phyloP scores from a whole-genome alignment of 2,888 invertebrate genomes.

The Cylindroiulus punctatus region DNA sequence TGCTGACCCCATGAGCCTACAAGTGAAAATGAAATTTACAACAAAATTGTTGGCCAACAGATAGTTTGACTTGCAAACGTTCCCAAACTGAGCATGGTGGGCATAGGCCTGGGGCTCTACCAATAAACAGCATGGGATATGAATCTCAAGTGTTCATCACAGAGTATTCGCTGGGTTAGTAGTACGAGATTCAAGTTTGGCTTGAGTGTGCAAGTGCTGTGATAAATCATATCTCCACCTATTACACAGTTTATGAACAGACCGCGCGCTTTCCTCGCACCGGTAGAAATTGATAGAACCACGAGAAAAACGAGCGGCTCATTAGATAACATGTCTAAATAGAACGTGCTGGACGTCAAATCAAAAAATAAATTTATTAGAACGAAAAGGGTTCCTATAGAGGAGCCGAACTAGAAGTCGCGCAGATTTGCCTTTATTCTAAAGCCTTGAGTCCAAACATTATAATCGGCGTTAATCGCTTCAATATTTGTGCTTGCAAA shows the following conservation, averaged over 20 bases:
- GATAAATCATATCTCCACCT: slow-evolving; percentile 24
- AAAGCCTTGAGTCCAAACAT: background rate
- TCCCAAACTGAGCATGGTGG: background rate
- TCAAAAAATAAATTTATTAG: slow-evolving; percentile 30
- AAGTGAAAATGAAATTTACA: no score
- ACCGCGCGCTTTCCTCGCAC: background rate
- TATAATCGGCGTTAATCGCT: background rate
- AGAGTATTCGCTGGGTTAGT: slow-evolving; percentile 10
- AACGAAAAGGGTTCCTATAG: slow-evolving; percentile 25
- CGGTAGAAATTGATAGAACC: background rate
- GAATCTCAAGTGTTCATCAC: slow-evolving; percentile 42
- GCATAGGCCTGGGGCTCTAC: background rate
- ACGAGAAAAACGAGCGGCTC: background rate
- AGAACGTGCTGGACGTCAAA: background rate
- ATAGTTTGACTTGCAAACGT: background rate
- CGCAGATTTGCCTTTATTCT: background rate
- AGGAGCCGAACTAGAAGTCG: slow-evolving; percentile 11
- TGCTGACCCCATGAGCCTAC: no score
- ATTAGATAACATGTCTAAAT: slow-evolving; percentile 19
- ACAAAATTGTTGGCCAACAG: no score
- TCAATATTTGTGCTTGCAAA: background rate
- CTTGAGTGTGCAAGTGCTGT: slow-evolving; percentile 35
- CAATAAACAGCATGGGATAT: slow-evolving; percentile 36
- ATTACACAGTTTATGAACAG: slow-evolving; percentile 29
- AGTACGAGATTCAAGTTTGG: slow-evolving; percentile 23